A percentile compares a stretch with the other conserved stretches of the same genome.
Conservation (phyloP, 2,888 invertebrate genomes). For the Lobophora halterata region DNA sequence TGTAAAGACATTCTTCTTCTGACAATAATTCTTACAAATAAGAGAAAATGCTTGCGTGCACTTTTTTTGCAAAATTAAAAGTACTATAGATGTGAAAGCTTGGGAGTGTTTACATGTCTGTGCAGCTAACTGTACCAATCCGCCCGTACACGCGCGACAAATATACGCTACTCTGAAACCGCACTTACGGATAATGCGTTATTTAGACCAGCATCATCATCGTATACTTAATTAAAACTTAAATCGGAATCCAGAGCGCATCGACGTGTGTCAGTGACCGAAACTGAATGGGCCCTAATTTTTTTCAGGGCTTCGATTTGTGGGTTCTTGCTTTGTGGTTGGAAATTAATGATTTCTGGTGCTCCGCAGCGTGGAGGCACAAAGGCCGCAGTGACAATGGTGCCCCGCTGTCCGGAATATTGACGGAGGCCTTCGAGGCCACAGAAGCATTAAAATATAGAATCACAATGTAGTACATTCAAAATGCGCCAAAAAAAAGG, state of each 20-base stretch:
- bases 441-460: too few species aligned
- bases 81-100: too few species aligned
- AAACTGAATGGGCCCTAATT: slow-evolving; percentile 67
- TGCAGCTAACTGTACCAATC: not conserved
- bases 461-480: too few species aligned
- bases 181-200: too few species aligned
- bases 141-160: too few species aligned
- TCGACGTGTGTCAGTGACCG: slow-evolving; percentile 70
- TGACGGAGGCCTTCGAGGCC: slow-evolving; percentile 71
- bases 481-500: too few species aligned
- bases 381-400: slow-evolving; percentile 73
- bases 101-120: too few species aligned
- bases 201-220: slow-evolving; percentile 12
- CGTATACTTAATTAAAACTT: slow-evolving; percentile 69
- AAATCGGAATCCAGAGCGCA: slow-evolving; percentile 55
- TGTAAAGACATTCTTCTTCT: too few species aligned
- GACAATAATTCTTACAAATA: too few species aligned
- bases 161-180: too few species aligned
- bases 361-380: slow-evolving; percentile 67
- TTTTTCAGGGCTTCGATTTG: slow-evolving; percentile 75
- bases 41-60: too few species aligned
- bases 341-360: slow-evolving; percentile 80
- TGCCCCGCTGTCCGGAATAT: slow-evolving; percentile 77
- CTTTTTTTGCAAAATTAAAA: too few species aligned
- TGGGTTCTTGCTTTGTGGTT: slow-evolving; percentile 79